Percentiles rank a stretch among this genome's conserved stretches.
phyloP scores from a whole-genome alignment of 2,113 vertebrate genomes.

The Asarcornis scutulata region DNA sequence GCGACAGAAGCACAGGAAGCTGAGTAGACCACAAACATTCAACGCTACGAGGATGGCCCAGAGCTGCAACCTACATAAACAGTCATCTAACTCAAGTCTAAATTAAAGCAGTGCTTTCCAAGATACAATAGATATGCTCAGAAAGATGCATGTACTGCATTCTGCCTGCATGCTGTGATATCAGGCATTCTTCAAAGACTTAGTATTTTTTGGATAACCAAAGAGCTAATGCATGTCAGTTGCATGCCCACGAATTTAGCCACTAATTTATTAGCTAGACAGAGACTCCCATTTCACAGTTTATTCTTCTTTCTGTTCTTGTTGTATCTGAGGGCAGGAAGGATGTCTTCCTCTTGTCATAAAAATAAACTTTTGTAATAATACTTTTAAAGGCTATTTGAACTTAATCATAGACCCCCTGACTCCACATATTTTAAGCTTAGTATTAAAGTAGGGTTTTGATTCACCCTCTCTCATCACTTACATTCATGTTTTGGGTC shows the following conservation, averaged over 20 bases:
- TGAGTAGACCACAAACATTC: constrained; percentile 81
- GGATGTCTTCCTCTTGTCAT: not conserved
- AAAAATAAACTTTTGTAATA: not conserved
- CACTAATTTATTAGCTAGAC: constrained; percentile 15
- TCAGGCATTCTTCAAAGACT: not conserved
- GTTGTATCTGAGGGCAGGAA: not conserved
- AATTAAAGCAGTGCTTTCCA: constrained; percentile 8
- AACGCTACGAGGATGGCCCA: constrained; percentile 62
- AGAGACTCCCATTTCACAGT: not conserved
- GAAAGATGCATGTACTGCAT: not conserved
- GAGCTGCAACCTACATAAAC: constrained; percentile 48
- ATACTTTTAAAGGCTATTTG: not conserved
- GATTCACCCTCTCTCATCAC: not conserved
- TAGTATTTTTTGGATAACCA: not conserved
- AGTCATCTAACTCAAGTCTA: not conserved
- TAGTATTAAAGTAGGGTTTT: not conserved
- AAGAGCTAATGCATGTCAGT: not conserved
- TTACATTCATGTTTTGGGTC: not conserved
- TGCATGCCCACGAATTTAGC: not conserved
- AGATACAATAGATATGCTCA: not conserved
- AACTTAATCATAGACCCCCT: not conserved
- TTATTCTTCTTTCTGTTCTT: not conserved
- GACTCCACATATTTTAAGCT: not conserved
- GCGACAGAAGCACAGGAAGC: constrained; percentile 78
- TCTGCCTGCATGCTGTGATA: not conserved